Conservation (phyloP, 2,797 vertebrate genomes). For the Sebastes jordani region DNA sequence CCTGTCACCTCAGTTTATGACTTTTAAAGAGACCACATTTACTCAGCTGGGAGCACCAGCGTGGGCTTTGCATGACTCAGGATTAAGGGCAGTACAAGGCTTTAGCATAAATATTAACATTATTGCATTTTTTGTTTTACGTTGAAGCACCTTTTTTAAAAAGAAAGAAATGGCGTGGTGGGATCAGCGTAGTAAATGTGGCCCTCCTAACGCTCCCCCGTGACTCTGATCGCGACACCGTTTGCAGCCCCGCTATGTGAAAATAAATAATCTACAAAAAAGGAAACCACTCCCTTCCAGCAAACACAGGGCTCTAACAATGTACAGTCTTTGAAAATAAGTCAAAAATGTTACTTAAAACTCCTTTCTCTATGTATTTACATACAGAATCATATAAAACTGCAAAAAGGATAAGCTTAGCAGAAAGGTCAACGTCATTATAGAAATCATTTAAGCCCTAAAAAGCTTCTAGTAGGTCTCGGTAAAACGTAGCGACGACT, state of each 20-base stretch:
- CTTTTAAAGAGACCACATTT: constrained; percentile 45
- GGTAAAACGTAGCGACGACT: constrained; percentile 29
- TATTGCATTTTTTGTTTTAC: constrained; percentile 26
- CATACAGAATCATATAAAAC: constrained; percentile 88
- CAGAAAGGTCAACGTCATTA: constrained; percentile 58
- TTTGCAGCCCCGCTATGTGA: constrained; percentile 74
- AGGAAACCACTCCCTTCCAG: constrained; percentile 69
- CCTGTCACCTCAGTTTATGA: constrained; percentile 44
- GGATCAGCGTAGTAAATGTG: constrained; percentile 36
- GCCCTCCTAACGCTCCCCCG: not conserved
- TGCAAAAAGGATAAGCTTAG: constrained; percentile 74
- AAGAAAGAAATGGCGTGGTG: constrained; percentile 13
- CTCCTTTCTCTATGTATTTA: constrained; percentile 85
- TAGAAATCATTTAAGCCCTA: constrained; percentile 52
- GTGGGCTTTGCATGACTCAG: constrained; percentile 14
- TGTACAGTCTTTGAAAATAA: constrained; percentile 84
- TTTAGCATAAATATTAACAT: constrained; percentile 40
- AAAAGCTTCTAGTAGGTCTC: constrained; percentile 48
- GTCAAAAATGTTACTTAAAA: constrained; percentile 84
- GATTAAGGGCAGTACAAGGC: constrained; percentile 40
- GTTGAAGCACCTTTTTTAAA: constrained; percentile 25
- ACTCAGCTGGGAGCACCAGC: constrained; percentile 40
- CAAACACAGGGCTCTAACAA: constrained; percentile 79
- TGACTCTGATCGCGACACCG: constrained; percentile 14
- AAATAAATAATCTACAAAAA: constrained; percentile 85